Evolutionary conservation across 2,113 vertebrate species (phyloP).

Genomic region (Trichomycterus rosablanca): DNA sequence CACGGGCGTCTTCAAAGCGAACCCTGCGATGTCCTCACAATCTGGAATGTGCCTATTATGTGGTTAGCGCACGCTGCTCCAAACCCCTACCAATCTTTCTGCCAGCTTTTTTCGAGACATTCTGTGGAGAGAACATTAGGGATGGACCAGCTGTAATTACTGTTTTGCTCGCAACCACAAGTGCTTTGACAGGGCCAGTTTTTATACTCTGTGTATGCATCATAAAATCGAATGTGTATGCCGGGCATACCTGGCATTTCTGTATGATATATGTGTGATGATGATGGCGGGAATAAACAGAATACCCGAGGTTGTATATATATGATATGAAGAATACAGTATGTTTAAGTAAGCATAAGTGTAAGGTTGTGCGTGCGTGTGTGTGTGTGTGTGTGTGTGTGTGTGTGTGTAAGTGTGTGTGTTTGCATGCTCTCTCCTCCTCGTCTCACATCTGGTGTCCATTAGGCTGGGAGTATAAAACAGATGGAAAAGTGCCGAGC

Average conservation of each 20-base stretch:
- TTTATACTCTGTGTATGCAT: not conserved
- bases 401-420: constrained; percentile 29
- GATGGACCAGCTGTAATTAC: constrained; percentile 16
- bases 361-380: not conserved
- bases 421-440: constrained; percentile 62
- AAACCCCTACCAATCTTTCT: constrained; percentile 1
- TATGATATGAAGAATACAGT: too few species aligned
- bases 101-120: constrained; percentile 11
- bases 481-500: constrained; percentile 34
- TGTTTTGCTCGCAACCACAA: not conserved
- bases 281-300: not conserved
- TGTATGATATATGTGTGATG: not conserved
- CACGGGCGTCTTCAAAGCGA: constrained; percentile 32
- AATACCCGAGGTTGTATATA: not conserved
- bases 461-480: constrained; percentile 73
- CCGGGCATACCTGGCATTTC: not conserved
- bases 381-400: constrained; percentile 11
- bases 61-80: constrained; percentile 20
- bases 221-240: constrained; percentile 3
- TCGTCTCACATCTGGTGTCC: constrained; percentile 63
- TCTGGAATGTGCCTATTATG: constrained; percentile 39
- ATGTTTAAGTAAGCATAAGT: not conserved
- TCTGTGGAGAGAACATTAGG: constrained; percentile 6
- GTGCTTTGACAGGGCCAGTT: not conserved
- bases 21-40: constrained; percentile 9